Evolutionary conservation across 2,797 vertebrate genomes (phyloP).

Genomic region (Anguilla pacifica): DNA sequence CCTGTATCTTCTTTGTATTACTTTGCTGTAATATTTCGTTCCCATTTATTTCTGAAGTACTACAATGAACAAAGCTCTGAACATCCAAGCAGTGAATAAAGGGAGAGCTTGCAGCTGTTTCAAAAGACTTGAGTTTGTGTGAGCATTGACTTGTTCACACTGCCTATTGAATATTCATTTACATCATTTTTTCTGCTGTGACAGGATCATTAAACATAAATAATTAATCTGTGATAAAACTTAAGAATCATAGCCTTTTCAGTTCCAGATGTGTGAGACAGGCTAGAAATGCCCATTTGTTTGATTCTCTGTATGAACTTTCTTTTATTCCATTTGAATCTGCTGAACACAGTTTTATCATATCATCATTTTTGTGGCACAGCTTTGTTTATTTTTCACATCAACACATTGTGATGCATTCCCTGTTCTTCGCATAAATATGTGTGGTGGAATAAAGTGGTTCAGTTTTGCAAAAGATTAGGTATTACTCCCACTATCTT

Average conservation of each 20-base stretch:
- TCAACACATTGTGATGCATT: background rate
- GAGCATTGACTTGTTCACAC: background rate
- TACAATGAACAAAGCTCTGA: slow-evolving; percentile 42
- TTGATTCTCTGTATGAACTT: too few relatives aligned
- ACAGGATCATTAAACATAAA: slow-evolving; percentile 41
- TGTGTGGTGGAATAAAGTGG: slow-evolving; percentile 9
- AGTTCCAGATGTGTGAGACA: background rate
- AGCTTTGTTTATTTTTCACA: background rate
- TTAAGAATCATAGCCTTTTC: background rate
- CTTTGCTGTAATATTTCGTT: slow-evolving; percentile 49
- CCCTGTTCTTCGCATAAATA: background rate
- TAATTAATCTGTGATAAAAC: slow-evolving; percentile 60
- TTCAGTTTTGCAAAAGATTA: slow-evolving; percentile 61
- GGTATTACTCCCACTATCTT: slow-evolving; percentile 47
- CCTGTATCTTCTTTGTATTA: slow-evolving; percentile 42
- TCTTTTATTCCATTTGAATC: background rate
- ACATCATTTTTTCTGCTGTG: background rate
- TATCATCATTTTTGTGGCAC: background rate
- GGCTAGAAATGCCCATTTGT: background rate
- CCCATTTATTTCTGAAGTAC: slow-evolving; percentile 29
- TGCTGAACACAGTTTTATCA: background rate
- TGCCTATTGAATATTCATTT: background rate
- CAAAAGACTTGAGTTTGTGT: background rate
- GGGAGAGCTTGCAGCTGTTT: slow-evolving; percentile 31
- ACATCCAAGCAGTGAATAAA: slow-evolving; percentile 47